Conservation (phyloP, 1,140 invertebrate species). For the Stratiolaelaps scimitus region DNA sequence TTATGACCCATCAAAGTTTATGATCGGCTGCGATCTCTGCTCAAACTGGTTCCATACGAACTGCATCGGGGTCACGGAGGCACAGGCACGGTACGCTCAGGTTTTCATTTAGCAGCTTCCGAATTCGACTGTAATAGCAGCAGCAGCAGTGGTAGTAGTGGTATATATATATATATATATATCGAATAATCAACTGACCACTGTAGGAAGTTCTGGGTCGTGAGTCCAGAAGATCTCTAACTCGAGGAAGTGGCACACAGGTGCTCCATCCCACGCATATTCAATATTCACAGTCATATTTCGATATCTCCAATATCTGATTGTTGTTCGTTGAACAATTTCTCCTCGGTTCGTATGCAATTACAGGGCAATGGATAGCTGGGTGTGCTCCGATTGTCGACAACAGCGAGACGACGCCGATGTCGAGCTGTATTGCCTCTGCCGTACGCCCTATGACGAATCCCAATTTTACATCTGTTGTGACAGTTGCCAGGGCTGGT, state of each 20-base stretch:
- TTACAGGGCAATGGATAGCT: not conserved
- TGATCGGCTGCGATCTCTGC: slow-evolving; percentile 91
- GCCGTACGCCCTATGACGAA: slow-evolving; percentile 90
- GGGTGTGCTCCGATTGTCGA: slow-evolving; percentile 20
- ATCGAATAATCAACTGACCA: not conserved
- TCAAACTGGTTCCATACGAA: slow-evolving; percentile 97
- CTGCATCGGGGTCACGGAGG: slow-evolving; percentile 86
- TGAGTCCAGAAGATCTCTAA: slow-evolving; percentile 24
- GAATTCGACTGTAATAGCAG: slow-evolving; percentile 31
- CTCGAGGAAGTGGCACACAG: not conserved
- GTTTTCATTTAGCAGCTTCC: slow-evolving; percentile 58
- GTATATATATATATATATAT: too few species aligned
- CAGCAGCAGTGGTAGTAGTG: slow-evolving; percentile 23
- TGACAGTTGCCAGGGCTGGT: slow-evolving; percentile 97
- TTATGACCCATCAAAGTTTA: slow-evolving; percentile 89
- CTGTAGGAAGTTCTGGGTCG: too few species aligned
- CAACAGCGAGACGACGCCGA: slow-evolving; percentile 50
- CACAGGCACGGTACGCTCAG: slow-evolving; percentile 53
- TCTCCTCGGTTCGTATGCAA: not conserved
- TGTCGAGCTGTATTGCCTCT: slow-evolving; percentile 87
- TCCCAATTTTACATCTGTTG: slow-evolving; percentile 97
- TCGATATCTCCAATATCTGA: too few species aligned
- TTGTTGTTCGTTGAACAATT: slow-evolving; percentile 1
- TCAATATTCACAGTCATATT: too few species aligned
- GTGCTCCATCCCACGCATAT: not conserved